Conservation (phyloP, 2,888 invertebrate genomes). For the Cephus nigrinus region DNA sequence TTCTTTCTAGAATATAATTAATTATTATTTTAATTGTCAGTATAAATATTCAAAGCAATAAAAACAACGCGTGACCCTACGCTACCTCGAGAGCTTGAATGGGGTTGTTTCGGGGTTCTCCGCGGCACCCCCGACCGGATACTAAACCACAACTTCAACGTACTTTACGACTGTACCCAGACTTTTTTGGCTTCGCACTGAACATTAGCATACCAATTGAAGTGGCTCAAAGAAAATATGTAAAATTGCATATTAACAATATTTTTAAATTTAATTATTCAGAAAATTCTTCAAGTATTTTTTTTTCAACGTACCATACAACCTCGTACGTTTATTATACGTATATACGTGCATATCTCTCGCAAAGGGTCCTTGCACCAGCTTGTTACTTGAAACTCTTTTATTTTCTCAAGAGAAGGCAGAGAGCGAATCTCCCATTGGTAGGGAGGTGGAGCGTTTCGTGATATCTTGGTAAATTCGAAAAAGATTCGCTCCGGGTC, state of each 20-base stretch:
- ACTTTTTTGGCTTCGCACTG: background rate
- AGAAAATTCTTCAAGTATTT: background rate
- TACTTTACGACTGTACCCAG: background rate
- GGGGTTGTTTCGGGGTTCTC: constrained; percentile 18
- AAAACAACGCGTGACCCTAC: constrained; percentile 28
- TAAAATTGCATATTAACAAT: background rate
- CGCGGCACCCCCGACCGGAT: background rate
- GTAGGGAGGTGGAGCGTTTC: background rate
- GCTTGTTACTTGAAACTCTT: background rate
- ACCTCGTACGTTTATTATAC: background rate
- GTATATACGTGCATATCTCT: background rate
- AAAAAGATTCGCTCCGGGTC: background rate
- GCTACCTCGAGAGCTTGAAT: constrained; percentile 16
- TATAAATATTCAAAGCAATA: constrained; percentile 31
- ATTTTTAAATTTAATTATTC: background rate
- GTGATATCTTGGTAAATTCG: background rate
- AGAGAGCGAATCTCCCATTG: background rate
- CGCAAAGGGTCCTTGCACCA: background rate
- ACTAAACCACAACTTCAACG: background rate
- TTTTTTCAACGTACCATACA: background rate
- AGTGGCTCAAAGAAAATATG: background rate
- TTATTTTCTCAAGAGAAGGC: background rate
- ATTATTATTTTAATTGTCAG: constrained; percentile 21
- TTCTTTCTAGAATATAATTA: constrained; percentile 6
- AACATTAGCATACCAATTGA: background rate